Conservation (phyloP, 2,888 invertebrate genomes). For the Parascotia fuliginaria region DNA sequence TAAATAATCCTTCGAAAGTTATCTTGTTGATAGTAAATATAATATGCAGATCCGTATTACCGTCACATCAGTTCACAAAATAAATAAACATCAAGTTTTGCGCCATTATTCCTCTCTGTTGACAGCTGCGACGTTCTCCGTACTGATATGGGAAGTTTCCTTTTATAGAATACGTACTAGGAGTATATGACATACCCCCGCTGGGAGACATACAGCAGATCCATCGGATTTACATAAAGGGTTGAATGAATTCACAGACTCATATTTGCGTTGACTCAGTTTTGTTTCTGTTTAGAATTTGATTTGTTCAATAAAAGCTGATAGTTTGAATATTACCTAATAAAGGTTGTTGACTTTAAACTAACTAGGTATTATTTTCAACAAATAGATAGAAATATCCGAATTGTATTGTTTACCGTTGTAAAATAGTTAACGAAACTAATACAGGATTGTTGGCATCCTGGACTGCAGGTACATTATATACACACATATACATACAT, state of each 20-base stretch:
- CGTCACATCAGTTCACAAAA: slow-evolving; percentile 15
- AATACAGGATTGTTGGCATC: too few relatives aligned
- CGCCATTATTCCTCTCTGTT: slow-evolving; percentile 22
- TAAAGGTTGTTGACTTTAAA: neutral
- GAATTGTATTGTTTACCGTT: too few relatives aligned
- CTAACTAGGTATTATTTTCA: too few relatives aligned
- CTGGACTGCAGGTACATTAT: too few relatives aligned
- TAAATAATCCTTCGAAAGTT: too few relatives aligned
- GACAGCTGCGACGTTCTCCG: slow-evolving; percentile 27
- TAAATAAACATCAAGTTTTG: slow-evolving; percentile 23
- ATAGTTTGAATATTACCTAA: neutral
- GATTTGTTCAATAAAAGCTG: neutral
- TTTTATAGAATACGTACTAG: slow-evolving; percentile 11
- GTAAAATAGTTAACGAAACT: too few relatives aligned
- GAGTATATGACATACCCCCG: slow-evolving; percentile 29
- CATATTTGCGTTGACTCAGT: slow-evolving; percentile 42
- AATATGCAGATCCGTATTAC: slow-evolving; percentile 8
- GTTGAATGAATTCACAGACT: slow-evolving; percentile 39
- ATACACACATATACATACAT: too few relatives aligned
- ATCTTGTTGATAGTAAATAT: slow-evolving; percentile 13
- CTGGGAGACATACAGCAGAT: slow-evolving; percentile 46
- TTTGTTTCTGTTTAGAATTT: slow-evolving; percentile 5
- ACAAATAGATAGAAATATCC: too few relatives aligned
- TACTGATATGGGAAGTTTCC: slow-evolving; percentile 19
- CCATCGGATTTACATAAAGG: slow-evolving; percentile 64